Percentiles rank a stretch among this genome's conserved stretches.
phyloP scores from a whole-genome alignment of 2,797 vertebrate species.

The Rallus crepitans region DNA sequence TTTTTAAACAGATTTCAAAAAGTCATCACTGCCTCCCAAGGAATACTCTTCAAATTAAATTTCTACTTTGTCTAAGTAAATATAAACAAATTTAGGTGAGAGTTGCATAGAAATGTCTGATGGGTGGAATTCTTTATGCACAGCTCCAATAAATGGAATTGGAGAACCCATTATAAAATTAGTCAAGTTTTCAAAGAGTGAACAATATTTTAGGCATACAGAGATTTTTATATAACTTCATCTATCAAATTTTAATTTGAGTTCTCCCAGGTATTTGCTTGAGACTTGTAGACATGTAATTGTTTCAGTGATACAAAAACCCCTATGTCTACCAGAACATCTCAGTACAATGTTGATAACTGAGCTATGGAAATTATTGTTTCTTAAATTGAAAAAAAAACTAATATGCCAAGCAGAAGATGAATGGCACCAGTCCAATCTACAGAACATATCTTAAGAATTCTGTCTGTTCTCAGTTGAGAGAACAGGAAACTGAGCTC shows the following conservation, averaged over 20 bases:
- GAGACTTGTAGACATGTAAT: neutral
- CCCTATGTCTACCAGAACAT: neutral
- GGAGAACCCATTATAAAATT: neutral
- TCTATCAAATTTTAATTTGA: neutral
- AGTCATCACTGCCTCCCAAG: neutral
- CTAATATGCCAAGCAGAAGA: neutral
- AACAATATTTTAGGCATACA: neutral
- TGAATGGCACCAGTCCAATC: neutral
- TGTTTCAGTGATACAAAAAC: neutral
- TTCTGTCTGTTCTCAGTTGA: neutral
- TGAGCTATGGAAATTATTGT: neutral
- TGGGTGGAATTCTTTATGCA: accelerated
- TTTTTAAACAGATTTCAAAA: neutral
- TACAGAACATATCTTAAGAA: neutral
- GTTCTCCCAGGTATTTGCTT: neutral
- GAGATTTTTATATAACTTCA: neutral
- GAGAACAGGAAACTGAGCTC: neutral
- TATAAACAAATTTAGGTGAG: neutral
- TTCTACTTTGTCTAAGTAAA: neutral
- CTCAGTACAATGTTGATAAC: neutral
- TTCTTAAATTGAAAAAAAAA: conserved; percentile 6
- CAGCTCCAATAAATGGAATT: neutral
- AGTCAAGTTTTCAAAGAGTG: neutral
- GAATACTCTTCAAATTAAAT: neutral
- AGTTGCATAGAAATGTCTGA: neutral